Percentiles rank a stretch among this genome's conserved stretches.
Evolutionary conservation across 2,797 vertebrate genomes (phyloP).

Genomic region (Gadopsis bispinosus): DNA sequence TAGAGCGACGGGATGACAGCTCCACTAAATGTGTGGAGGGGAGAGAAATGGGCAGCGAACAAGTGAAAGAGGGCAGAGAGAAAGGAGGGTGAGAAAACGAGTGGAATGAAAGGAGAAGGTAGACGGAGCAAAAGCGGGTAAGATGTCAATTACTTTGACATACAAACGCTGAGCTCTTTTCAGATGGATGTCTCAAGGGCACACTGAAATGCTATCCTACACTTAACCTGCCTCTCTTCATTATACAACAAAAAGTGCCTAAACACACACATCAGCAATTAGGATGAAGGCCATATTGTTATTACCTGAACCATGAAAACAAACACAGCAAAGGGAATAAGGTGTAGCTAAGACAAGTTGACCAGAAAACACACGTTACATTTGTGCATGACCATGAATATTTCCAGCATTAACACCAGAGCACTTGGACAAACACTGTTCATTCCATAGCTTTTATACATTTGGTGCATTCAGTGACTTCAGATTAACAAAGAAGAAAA

Average conservation of each 20-base stretch:
- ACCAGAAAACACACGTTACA: neutral
- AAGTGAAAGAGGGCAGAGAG: neutral
- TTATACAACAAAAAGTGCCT: conserved; percentile 67
- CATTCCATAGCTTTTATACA: neutral
- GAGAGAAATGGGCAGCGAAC: conserved; percentile 5
- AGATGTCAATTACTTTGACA: conserved; percentile 81
- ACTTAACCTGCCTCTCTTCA: conserved; percentile 77
- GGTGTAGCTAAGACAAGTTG: neutral
- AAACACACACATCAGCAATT: conserved; percentile 45
- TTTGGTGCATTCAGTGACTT: conserved; percentile 1
- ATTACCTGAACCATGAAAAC: conserved; percentile 49
- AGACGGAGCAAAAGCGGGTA: conserved; percentile 51
- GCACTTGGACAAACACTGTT: neutral
- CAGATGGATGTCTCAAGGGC: conserved; percentile 73
- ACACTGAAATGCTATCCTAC: conserved; percentile 76
- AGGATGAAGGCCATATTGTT: conserved; percentile 50
- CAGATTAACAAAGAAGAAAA: neutral
- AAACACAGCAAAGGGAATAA: conserved; percentile 6
- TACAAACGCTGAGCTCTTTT: conserved; percentile 72
- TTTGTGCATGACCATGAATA: too few relatives aligned
- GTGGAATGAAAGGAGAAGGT: conserved; percentile 36
- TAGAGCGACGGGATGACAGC: neutral
- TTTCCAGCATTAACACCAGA: neutral
- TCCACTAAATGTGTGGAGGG: neutral
- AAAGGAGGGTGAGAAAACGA: conserved; percentile 36